Evolutionary conservation across 2,797 vertebrate species (phyloP).

Genomic region (Epinephelus awoara): DNA sequence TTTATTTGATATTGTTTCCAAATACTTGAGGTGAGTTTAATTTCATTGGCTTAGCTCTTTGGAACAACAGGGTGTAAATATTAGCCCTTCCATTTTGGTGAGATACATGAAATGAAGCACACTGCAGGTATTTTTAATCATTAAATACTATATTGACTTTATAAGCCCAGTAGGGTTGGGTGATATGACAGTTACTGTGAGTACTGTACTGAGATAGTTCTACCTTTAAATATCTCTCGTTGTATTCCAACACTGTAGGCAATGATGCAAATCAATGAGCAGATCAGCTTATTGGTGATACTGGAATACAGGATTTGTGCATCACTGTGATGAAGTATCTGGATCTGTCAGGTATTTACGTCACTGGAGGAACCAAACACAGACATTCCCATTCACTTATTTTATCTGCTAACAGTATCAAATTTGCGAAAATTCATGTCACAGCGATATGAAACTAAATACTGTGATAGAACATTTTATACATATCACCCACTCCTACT

Average conservation of each 20-base stretch:
- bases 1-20: constrained; percentile 52
- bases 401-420: constrained; percentile 15
- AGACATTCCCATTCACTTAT: constrained; percentile 35
- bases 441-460: neutral
- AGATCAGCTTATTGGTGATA: constrained; percentile 24
- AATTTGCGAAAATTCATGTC: constrained; percentile 24
- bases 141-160: constrained; percentile 46
- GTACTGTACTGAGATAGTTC: constrained; percentile 24
- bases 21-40: constrained; percentile 60
- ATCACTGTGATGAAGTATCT: constrained; percentile 27
- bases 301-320: constrained; percentile 20
- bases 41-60: constrained; percentile 35
- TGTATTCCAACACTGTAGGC: constrained; percentile 12
- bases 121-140: constrained; percentile 46
- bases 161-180: constrained; percentile 46
- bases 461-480: constrained; percentile 14
- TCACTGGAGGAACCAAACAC: constrained; percentile 39
- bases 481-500: constrained; percentile 48
- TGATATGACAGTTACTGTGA: constrained; percentile 37
- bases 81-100: constrained; percentile 31
- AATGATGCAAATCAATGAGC: constrained; percentile 35
- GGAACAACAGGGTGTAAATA: constrained; percentile 37
- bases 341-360: constrained; percentile 30
- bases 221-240: constrained; percentile 18
- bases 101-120: constrained; percentile 43